Conservation (phyloP, 2,888 invertebrate species). For the Tigriopus californicus region DNA sequence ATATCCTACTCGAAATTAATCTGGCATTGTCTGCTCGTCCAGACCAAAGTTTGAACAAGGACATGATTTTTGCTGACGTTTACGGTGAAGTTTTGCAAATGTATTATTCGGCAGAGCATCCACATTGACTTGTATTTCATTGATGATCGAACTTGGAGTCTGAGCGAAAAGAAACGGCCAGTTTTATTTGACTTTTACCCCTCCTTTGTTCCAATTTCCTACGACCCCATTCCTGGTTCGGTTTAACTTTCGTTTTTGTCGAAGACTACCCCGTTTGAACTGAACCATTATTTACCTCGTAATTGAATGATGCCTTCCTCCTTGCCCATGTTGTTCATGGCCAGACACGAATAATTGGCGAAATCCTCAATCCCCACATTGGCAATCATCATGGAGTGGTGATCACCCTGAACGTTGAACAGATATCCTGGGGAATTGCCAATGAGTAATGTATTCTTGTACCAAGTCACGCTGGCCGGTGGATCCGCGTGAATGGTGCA, state of each 20-base stretch:
- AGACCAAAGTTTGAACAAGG: too few relatives aligned
- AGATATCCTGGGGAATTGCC: not conserved
- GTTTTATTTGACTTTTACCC: too few relatives aligned
- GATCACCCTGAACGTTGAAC: not conserved
- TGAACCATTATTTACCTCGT: not conserved
- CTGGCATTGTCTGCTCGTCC: too few relatives aligned
- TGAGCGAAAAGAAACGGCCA: too few relatives aligned
- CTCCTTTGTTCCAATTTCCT: too few relatives aligned
- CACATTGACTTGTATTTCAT: too few relatives aligned
- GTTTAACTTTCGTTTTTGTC: not conserved
- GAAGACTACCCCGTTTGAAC: not conserved
- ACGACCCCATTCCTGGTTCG: too few relatives aligned
- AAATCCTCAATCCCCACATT: conserved; percentile 11
- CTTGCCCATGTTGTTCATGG: not conserved
- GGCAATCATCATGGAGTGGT: not conserved
- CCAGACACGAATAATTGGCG: not conserved
- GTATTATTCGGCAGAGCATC: too few relatives aligned
- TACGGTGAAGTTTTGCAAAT: too few relatives aligned
- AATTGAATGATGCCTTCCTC: not conserved
- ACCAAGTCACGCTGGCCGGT: not conserved
- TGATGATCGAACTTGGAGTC: too few relatives aligned
- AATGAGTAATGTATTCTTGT: not conserved
- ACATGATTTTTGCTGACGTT: too few relatives aligned
- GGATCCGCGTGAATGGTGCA: conserved; percentile 4
- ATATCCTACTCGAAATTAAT: too few relatives aligned